A percentile compares a stretch with the other conserved stretches of the same genome.
Evolutionary conservation across 1,140 invertebrate species (phyloP).

Genomic region (Cydia splendana): DNA sequence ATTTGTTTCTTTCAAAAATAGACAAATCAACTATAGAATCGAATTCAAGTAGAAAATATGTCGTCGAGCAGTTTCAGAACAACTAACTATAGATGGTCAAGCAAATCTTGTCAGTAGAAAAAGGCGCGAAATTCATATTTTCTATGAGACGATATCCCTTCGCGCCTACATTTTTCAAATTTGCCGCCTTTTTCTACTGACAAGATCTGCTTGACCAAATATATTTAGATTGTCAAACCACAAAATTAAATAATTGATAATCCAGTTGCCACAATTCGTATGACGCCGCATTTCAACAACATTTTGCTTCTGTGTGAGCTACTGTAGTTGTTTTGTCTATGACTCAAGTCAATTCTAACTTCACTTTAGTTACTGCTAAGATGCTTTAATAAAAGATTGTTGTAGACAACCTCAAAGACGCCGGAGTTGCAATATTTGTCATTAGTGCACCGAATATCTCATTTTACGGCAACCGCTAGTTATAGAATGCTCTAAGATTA

Average conservation of each 20-base stretch:
- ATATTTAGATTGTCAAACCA: neutral
- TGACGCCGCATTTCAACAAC: neutral
- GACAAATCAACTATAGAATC: neutral
- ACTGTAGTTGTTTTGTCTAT: conserved; percentile 5
- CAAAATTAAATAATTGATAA: neutral
- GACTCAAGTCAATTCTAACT: neutral
- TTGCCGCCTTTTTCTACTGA: too few relatives aligned
- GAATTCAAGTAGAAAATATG: neutral
- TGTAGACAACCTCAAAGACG: conserved; percentile 7
- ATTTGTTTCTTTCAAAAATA: neutral
- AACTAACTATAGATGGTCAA: too few relatives aligned
- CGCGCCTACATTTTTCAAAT: too few relatives aligned
- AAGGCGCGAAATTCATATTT: too few relatives aligned
- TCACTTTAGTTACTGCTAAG: conserved; percentile 13
- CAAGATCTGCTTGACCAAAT: too few relatives aligned
- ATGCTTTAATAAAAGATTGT: conserved; percentile 8
- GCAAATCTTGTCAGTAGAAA: too few relatives aligned
- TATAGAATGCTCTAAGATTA: conserved; percentile 19
- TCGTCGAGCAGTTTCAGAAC: too few relatives aligned
- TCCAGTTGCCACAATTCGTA: neutral
- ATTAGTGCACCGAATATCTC: neutral
- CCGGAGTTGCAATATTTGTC: conserved; percentile 18
- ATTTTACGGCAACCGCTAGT: conserved; percentile 2
- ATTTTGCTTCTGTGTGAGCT: neutral
- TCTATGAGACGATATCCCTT: too few relatives aligned